Conservation (phyloP, 53 echinoderm and acorn worm genomes). For the Patiria pectinifera region DNA sequence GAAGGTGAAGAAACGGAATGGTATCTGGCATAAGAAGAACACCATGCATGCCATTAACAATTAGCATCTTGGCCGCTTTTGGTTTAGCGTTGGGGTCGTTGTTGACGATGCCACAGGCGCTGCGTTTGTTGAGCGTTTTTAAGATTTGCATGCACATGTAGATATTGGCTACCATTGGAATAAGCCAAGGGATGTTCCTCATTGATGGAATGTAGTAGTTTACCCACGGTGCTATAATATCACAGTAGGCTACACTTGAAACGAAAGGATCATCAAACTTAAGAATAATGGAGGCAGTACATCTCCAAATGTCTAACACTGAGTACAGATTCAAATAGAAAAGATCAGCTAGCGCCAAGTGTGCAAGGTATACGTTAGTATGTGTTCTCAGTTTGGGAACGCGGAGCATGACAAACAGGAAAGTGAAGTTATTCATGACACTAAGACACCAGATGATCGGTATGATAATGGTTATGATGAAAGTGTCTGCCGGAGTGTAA, state of each 20-base stretch:
- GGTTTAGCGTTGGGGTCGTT: too few relatives aligned
- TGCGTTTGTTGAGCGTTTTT: conserved; percentile 7
- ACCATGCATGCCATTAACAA: not conserved
- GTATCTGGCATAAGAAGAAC: conserved; percentile 22
- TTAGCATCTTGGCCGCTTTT: conserved; percentile 19
- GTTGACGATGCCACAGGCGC: too few relatives aligned
- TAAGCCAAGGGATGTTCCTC: conserved; percentile 21
- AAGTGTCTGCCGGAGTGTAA: not conserved
- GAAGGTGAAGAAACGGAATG: not conserved
- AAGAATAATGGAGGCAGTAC: conserved; percentile 49
- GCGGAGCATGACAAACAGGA: conserved; percentile 61
- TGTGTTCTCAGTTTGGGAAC: too few relatives aligned
- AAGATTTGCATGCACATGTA: conserved; percentile 29
- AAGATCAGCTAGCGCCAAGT: too few relatives aligned
- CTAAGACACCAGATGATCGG: too few relatives aligned
- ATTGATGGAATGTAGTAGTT: not conserved
- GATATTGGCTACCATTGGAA: conserved; percentile 19
- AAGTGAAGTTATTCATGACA: conserved; percentile 30
- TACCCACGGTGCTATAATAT: not conserved
- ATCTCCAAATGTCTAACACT: conserved; percentile 58
- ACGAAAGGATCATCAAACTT: conserved; percentile 44
- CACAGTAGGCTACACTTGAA: conserved; percentile 8
- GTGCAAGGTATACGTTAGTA: too few relatives aligned
- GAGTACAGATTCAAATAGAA: conserved; percentile 36
- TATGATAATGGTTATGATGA: conserved; percentile 30